Evolutionary conservation across 2,888 invertebrate species (phyloP), one percentile per base, ranked within the genome.

Genomic region (Aplocera efformata): DNA sequence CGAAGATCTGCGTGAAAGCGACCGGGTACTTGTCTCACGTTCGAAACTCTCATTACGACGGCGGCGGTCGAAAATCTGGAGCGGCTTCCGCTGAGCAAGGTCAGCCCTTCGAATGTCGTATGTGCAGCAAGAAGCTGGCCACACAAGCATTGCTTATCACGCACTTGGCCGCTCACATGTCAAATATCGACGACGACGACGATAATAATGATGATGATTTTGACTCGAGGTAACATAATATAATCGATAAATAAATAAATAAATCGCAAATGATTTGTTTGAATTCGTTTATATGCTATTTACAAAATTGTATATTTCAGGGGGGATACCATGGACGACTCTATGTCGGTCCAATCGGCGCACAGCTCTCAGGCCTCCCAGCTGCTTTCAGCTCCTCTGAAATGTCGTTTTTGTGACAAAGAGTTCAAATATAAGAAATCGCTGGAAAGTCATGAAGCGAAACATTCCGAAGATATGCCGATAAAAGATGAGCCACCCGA

Each of bases 91-190:
- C 11, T 9, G 9, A 8, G 7, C 7, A 3, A 23, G 35, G 42
- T 10, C 50, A 58, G 28, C 34, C 36, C 9, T 63, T 58, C 29
- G 73, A 80, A 33, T 88, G 89, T 54, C 70, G 85, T 13, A 75
- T 86, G 63, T 89, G 89, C 45, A 62, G 44, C 32, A 73, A 73
- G 57, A 73, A 72, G 49, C 58, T 88, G 25, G 48, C 68, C 3
- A 63, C 76, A 3, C 85, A 88, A 46, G 79, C 75, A 6, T 50
- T 59, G 40, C 70, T 89, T 9, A 79, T 88, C 35, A 67, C 63
- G 36, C 89, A 89, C 48, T 56, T 89, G 10, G 79, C 85, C 0
- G 74, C 72, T 7, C 89, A 89, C 46, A 78, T 88, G 67, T 71
- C 83, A 1, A 72, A 78, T 34, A 67, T 72, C 4, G 79, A 81